A percentile compares a stretch with the other conserved stretches of the same genome.
Conservation (phyloP, 2,113 vertebrate genomes). For the Phaethornis superciliosus region DNA sequence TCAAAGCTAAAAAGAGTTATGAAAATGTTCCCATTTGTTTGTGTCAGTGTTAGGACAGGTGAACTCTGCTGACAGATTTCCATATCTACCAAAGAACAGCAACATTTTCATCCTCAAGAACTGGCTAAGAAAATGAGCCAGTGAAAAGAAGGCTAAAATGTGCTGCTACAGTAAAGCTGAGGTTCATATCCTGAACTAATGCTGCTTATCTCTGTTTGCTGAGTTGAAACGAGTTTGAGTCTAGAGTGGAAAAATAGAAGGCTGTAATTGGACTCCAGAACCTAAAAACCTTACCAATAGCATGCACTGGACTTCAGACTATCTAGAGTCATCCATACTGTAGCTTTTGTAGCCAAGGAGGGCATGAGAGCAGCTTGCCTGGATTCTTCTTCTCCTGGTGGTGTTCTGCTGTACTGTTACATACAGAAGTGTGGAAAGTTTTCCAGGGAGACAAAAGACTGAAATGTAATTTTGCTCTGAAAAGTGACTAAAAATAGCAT, state of each 20-base stretch:
- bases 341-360: background rate
- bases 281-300: background rate
- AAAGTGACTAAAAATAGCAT: constrained; percentile 18
- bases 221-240: background rate
- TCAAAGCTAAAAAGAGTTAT: background rate
- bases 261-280: background rate
- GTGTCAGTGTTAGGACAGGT: constrained; percentile 10
- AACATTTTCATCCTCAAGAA: constrained; percentile 48
- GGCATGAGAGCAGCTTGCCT: background rate
- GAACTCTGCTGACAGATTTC: constrained; percentile 33
- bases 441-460: background rate
- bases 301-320: background rate
- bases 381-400: background rate
- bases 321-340: accelerated
- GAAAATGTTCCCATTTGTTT: background rate
- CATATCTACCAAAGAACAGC: constrained; percentile 66
- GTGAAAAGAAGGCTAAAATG: constrained; percentile 19
- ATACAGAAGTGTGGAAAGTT: background rate
- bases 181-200: constrained; percentile 3
- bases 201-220: constrained; percentile 32
- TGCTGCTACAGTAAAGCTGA: constrained; percentile 40
- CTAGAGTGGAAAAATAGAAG: background rate
- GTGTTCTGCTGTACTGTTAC: background rate
- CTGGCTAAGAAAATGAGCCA: background rate
- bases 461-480: background rate